phyloP scores from a whole-genome alignment of 2,888 invertebrate species.

The Tenthredo distinguenda region DNA sequence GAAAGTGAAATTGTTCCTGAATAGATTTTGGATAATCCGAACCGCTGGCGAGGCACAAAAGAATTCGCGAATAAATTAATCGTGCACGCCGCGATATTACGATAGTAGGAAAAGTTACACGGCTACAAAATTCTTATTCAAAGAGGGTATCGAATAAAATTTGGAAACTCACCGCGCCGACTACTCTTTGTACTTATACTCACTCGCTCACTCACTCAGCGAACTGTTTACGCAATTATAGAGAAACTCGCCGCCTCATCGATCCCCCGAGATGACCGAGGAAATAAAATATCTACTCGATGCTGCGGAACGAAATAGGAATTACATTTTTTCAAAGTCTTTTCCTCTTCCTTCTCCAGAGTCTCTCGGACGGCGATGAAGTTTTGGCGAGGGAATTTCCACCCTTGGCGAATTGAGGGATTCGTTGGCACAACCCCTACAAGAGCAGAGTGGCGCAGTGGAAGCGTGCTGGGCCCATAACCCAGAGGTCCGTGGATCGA shows the following conservation, averaged over 20 bases:
- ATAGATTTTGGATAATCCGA: conserved; percentile 4
- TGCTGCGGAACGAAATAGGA: not conserved
- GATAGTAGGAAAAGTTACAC: not conserved
- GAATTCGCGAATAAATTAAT: conserved; percentile 21
- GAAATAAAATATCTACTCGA: not conserved
- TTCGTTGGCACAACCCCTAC: conserved; percentile 3
- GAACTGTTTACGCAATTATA: conserved; percentile 24
- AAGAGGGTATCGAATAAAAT: not conserved
- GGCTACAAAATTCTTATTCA: not conserved
- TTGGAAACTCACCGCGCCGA: conserved; percentile 1
- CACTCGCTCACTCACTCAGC: not conserved
- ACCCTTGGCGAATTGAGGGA: not conserved
- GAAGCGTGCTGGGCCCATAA: conserved; percentile 93
- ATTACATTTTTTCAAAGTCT: not conserved
- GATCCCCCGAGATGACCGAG: not conserved
- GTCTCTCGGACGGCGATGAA: not conserved
- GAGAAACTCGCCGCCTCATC: not conserved
- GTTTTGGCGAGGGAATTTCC: not conserved
- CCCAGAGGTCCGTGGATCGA: conserved; percentile 96
- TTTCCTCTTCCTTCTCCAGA: not conserved
- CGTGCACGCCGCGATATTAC: not conserved
- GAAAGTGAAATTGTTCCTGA: conserved; percentile 40
- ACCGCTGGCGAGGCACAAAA: not conserved
- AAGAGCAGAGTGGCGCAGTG: conserved; percentile 90
- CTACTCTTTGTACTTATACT: not conserved